phyloP scores from a whole-genome alignment of 2,113 vertebrate genomes.

The Phrynocephalus versicolor region DNA sequence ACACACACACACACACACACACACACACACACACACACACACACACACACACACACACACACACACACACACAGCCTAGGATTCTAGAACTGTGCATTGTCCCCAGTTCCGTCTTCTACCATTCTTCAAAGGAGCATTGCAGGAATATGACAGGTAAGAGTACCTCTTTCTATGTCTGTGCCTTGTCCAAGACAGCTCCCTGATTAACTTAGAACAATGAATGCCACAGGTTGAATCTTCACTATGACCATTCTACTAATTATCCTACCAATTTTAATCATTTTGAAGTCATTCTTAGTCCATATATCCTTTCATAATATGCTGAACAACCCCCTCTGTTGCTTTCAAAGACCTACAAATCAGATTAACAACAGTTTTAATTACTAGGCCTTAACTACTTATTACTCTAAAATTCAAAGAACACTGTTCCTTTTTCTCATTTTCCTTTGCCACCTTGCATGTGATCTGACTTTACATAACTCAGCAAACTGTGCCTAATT shows the following conservation, averaged over 20 bases:
- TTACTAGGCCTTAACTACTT: conserved; percentile 54
- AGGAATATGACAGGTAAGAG: background rate
- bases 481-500: conserved; percentile 87
- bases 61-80: too few species aligned
- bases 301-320: background rate
- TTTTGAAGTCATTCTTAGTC: background rate
- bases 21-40: too few species aligned
- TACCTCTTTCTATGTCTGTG: background rate
- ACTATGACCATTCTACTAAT: background rate
- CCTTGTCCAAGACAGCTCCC: too few species aligned
- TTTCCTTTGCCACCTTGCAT: conserved; percentile 78
- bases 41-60: too few species aligned
- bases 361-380: conserved; percentile 51
- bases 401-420: conserved; percentile 64
- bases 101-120: background rate
- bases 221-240: background rate
- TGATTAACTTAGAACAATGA: background rate
- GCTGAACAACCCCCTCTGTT: conserved; percentile 8
- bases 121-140: background rate
- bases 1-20: too few species aligned
- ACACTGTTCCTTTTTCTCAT: conserved; percentile 57
- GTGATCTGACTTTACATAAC: conserved; percentile 86
- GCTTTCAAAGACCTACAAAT: conserved; percentile 37
- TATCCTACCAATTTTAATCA: background rate
- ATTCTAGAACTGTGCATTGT: background rate